Base-by-base conservation (phyloP, 2,888 invertebrate genomes). In the Melanophora roralis region DNA sequence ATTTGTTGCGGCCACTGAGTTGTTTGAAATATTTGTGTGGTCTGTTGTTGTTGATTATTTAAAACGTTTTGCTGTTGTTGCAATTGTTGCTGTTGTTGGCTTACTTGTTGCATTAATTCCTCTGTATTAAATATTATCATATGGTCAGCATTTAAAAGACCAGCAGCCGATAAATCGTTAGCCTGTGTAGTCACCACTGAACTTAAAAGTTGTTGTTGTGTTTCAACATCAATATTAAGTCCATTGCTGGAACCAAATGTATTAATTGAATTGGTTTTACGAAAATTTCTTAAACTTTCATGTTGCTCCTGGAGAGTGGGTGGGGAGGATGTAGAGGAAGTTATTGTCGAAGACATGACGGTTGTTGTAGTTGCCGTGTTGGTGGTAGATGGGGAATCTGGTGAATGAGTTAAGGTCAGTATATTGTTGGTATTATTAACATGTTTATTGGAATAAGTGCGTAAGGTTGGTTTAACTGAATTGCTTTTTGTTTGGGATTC, bases 81-180 rank as follows among this genome's bases (percentile, higher is more conserved):
- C 34, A 80, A 72, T 36, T 82, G 81, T 43, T 78, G 80, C 47
- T 77, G 81, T 12, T 83, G 83, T 34, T 82, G 82, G 16, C 45
- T 67, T 14, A 81, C 75, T 59, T 81, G 78, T 45, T 80, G 82
- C 47, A 71, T 74, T n/a, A 82, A 67, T 9, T 82, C 82, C 11
- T 82, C 81, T 1, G 82, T 69, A 53, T 81, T 83, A 55, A 81
- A 83, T 49, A 81, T 83, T 47, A 84, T 60, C 81, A 84, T 49
- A 5, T 83, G 79, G 19, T 82, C 81, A 2, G 73, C 16, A 68
- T 72, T 78, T 57, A 82, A 49, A 32, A 78, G 34, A 32, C 69
- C 59, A n/a, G 55, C 3, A 8, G 78, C 23, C 1, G 72, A 27
- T 7, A 79, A 59, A 19, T 81, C 82, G 21, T 77, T 78, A 11